phyloP scores from a whole-genome alignment of 2,113 vertebrate genomes.

The Amblyornis subalaris region DNA sequence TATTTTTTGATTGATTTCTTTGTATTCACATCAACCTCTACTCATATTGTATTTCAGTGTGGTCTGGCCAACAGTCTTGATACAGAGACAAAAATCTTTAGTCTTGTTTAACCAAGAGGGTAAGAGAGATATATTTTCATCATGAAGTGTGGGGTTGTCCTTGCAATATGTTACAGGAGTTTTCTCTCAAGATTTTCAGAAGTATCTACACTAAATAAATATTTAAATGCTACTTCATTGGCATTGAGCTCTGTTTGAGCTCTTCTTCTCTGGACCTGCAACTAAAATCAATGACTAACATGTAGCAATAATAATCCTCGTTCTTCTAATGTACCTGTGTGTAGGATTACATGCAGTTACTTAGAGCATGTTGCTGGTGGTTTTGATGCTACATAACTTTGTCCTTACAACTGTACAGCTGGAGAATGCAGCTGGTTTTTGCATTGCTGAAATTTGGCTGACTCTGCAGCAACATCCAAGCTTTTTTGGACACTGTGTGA shows the following conservation, averaged over 20 bases:
- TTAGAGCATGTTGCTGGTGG: not conserved
- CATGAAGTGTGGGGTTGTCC: not conserved
- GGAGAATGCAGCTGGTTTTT: constrained; percentile 22
- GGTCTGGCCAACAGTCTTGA: constrained; percentile 31
- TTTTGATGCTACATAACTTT: not conserved
- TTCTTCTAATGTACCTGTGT: not conserved
- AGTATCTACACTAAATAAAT: not conserved
- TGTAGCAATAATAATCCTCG: not conserved
- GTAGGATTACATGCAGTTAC: not conserved
- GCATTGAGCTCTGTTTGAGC: not conserved
- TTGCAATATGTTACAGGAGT: not conserved
- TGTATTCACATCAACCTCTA: not conserved
- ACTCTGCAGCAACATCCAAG: not conserved
- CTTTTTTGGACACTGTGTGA: not conserved
- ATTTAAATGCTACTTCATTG: not conserved
- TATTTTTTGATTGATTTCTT: not conserved
- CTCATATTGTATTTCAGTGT: not conserved
- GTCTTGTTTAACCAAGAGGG: constrained; percentile 6
- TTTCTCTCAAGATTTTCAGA: not conserved
- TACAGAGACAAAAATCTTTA: constrained; percentile 29
- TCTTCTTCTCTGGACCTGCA: not conserved
- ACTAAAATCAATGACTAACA: not conserved
- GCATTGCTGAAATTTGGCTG: constrained; percentile 9
- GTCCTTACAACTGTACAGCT: not conserved
- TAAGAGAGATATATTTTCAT: not conserved